phyloP scores from a whole-genome alignment of 2,797 vertebrate genomes.

The Iguana delicatissima region DNA sequence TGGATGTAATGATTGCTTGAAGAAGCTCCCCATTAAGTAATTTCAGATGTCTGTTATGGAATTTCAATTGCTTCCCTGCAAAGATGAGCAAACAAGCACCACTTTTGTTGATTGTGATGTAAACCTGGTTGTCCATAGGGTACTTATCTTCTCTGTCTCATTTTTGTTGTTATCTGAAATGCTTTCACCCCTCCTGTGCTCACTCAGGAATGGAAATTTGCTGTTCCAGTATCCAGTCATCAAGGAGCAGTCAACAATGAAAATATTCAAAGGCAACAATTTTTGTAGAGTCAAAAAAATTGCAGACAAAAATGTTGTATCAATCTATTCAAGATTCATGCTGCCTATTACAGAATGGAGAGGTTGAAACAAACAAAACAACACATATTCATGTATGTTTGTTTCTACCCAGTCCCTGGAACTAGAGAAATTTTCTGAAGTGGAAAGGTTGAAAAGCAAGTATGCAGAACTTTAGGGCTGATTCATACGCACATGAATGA shows the following conservation, averaged over 20 bases:
- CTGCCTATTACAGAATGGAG: not conserved
- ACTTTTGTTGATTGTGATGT: constrained; percentile 76
- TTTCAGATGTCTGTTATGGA: constrained; percentile 55
- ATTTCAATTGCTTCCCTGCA: constrained; percentile 55
- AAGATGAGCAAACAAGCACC: constrained; percentile 65
- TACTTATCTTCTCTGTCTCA: constrained; percentile 59
- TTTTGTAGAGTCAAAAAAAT: constrained; percentile 42
- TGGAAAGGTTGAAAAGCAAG: not conserved
- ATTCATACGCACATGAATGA: not conserved
- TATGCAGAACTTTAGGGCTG: not conserved
- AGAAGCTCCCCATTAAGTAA: constrained; percentile 64
- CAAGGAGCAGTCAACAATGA: constrained; percentile 54
- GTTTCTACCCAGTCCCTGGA: not conserved
- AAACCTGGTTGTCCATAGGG: constrained; percentile 69
- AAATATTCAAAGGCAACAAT: constrained; percentile 53
- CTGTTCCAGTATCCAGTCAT: constrained; percentile 66
- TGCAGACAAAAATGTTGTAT: not conserved
- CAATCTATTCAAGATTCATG: not conserved
- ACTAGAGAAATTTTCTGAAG: not conserved
- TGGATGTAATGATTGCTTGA: constrained; percentile 51
- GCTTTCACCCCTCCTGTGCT: constrained; percentile 59
- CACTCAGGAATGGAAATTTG: constrained; percentile 65
- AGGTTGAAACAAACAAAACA: not conserved
- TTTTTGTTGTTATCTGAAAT: constrained; percentile 53
- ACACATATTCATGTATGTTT: not conserved